Conservation (phyloP, 2,797 vertebrate species). For the Chiloscyllium punctatum region DNA sequence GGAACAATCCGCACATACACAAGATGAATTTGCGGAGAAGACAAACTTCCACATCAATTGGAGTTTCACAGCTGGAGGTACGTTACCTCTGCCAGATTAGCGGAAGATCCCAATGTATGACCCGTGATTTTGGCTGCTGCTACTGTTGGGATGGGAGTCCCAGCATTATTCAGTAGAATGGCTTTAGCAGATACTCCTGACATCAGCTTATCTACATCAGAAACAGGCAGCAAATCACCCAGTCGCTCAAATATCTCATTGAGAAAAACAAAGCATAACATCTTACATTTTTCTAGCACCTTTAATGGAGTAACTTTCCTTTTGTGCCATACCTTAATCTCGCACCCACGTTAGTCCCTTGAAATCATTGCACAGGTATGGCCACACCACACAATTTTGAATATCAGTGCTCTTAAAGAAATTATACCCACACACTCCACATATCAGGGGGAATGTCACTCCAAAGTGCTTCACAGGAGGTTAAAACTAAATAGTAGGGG, state of each 20-base stretch:
- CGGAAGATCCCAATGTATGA: conserved; percentile 60
- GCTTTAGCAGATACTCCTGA: conserved; percentile 59
- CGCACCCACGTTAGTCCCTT: no score
- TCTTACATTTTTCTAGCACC: neutral
- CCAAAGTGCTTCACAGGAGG: neutral
- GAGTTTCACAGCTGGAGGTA: no score
- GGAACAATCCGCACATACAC: neutral
- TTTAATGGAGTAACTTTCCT: neutral
- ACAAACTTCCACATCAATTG: no score
- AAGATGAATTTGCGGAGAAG: neutral
- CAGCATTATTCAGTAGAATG: conserved; percentile 62
- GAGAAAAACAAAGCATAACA: neutral
- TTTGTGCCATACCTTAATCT: no score
- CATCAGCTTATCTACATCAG: conserved; percentile 52
- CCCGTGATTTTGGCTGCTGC: conserved; percentile 58
- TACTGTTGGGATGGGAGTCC: conserved; percentile 60
- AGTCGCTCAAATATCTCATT: neutral
- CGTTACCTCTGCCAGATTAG: conserved; percentile 70
- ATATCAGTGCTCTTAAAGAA: neutral
- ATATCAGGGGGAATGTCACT: no score
- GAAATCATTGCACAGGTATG: no score
- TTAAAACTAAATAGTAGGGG: no score
- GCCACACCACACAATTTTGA: no score
- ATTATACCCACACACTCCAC: neutral
- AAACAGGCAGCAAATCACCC: conserved; percentile 35